A percentile compares a stretch with the other conserved stretches of the same genome.
phyloP scores from a whole-genome alignment of 2,113 vertebrate species.

The Hippocampus barbouri region DNA sequence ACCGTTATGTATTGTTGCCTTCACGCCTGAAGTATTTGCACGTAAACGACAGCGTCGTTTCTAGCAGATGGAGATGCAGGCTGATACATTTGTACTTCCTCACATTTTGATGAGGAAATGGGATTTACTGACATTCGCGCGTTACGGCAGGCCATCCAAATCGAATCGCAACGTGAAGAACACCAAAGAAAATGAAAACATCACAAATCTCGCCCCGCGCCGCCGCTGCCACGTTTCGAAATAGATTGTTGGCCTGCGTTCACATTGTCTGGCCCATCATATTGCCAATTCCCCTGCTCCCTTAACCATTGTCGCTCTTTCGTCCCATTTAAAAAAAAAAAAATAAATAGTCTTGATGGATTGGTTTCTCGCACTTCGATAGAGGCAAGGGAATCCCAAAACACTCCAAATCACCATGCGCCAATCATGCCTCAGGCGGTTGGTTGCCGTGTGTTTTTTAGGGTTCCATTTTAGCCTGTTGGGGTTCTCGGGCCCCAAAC shows the following conservation, averaged over 20 bases:
- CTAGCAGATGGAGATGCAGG: slow-evolving; percentile 14
- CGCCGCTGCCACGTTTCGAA: slow-evolving; percentile 46
- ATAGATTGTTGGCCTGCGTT: slow-evolving; percentile 57
- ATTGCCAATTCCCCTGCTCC: slow-evolving; percentile 47
- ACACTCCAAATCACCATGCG: slow-evolving; percentile 5
- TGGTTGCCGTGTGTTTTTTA: slow-evolving; percentile 24
- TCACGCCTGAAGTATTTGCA: slow-evolving; percentile 8
- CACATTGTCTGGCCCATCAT: slow-evolving; percentile 55
- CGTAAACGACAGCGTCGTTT: not conserved
- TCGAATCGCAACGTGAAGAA: slow-evolving; percentile 60
- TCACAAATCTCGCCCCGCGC: slow-evolving; percentile 35
- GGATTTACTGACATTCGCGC: slow-evolving; percentile 31
- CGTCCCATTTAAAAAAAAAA: slow-evolving; percentile 44
- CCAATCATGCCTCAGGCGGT: slow-evolving; percentile 11
- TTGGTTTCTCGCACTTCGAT: slow-evolving; percentile 50
- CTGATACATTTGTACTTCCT: slow-evolving; percentile 23
- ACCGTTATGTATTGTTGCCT: not conserved
- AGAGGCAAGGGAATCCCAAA: slow-evolving; percentile 53
- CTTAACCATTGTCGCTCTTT: slow-evolving; percentile 43
- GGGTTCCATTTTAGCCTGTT: slow-evolving; percentile 8
- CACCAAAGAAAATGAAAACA: slow-evolving; percentile 53
- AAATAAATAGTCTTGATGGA: slow-evolving; percentile 58
- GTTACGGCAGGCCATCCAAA: slow-evolving; percentile 45
- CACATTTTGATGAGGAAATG: slow-evolving; percentile 44
- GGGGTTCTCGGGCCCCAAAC: not conserved